Conservation (phyloP, 1,140 invertebrate genomes). For the Lineus longissimus region DNA sequence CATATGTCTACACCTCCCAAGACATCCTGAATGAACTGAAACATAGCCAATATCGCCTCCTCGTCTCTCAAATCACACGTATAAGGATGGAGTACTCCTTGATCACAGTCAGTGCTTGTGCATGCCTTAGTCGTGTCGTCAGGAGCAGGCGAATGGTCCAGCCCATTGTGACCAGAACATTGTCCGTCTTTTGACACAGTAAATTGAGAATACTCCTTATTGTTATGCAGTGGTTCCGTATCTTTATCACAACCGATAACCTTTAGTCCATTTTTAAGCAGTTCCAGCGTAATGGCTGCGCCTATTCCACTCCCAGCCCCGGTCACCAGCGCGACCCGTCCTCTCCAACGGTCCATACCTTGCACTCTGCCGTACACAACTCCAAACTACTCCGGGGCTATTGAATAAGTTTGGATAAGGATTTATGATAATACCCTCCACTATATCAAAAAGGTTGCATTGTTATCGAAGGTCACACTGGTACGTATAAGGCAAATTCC, state of each 20-base stretch:
- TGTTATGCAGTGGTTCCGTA: constrained; percentile 55
- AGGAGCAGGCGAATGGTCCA: not conserved
- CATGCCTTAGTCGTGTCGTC: constrained; percentile 5
- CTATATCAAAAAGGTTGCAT: too few species aligned
- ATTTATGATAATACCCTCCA: too few species aligned
- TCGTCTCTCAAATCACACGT: constrained; percentile 66
- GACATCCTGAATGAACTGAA: constrained; percentile 59
- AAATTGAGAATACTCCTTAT: not conserved
- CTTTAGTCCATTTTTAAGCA: constrained; percentile 62
- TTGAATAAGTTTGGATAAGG: too few species aligned
- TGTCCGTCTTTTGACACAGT: not conserved
- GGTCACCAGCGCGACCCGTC: constrained; percentile 69
- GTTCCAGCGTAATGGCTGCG: constrained; percentile 53
- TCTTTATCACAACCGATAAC: constrained; percentile 70
- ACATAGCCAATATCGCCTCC: constrained; percentile 63
- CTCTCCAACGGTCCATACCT: constrained; percentile 65
- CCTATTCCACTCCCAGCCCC: constrained; percentile 72
- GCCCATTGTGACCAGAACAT: not conserved
- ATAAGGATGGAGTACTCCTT: constrained; percentile 33
- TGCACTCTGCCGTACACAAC: too few species aligned
- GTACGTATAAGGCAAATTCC: too few species aligned
- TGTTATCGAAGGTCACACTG: too few species aligned
- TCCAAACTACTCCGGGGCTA: too few species aligned
- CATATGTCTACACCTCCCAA: constrained; percentile 66
- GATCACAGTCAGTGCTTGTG: constrained; percentile 11